These are phyloP conservation scores for Ivindomyrus marchei DNA, from an alignment of 2,113 vertebrate species.

Conservation along the genomic window DNA sequence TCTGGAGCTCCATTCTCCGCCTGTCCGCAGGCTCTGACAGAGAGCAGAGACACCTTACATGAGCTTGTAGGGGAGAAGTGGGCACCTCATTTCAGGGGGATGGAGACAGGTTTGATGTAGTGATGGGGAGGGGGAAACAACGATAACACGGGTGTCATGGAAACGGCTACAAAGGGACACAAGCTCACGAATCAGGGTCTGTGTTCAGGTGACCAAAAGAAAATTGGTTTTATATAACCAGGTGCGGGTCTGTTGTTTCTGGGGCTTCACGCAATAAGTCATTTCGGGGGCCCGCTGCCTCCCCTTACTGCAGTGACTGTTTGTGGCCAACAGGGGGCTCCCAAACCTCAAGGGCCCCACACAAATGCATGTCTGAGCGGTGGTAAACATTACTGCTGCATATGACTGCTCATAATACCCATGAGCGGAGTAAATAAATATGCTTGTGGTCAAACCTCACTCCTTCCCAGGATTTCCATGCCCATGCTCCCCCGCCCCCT, in stretches of 20 bases:
- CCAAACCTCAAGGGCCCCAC: background rate
- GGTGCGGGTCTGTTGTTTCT: background rate
- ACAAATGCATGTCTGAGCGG: background rate
- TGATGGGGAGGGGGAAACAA: background rate
- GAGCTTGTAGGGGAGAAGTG: background rate
- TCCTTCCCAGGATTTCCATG: background rate
- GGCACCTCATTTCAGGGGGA: background rate
- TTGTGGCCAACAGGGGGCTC: background rate
- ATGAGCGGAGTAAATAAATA: background rate
- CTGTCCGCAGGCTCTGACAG: background rate
- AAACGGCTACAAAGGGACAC: background rate
- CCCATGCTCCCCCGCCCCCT: background rate
- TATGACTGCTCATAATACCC: background rate
- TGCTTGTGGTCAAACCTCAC: background rate
- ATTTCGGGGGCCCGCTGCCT: background rate
- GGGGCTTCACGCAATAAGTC: background rate
- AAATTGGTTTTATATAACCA: background rate
- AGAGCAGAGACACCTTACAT: background rate
- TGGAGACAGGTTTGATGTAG: background rate
- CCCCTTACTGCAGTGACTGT: background rate
- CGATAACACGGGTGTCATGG: background rate
- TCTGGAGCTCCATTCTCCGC: background rate
- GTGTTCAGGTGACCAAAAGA: background rate
- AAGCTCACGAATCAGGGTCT: background rate
- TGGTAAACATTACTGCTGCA: background rate